A percentile compares a stretch with the other conserved stretches of the same genome.
Evolutionary conservation across 2,797 vertebrate genomes (phyloP).

Genomic region (Muscicapa striata): DNA sequence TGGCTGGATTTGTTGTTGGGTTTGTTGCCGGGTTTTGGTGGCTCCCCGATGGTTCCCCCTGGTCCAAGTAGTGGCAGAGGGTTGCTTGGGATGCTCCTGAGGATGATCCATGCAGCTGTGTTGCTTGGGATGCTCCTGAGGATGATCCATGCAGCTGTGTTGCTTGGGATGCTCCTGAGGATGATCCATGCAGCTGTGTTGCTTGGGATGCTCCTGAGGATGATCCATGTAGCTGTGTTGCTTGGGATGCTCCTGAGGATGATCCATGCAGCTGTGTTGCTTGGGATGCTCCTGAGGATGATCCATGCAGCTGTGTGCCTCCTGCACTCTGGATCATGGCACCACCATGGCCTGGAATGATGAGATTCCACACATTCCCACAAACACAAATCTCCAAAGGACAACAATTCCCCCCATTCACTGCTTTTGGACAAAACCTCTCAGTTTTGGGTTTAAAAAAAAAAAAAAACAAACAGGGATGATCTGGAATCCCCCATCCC

Average conservation of each 20-base stretch:
- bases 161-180: not conserved
- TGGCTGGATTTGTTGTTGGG: accelerated
- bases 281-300: not conserved
- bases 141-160: accelerated
- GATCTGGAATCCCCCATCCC: not conserved
- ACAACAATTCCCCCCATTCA: accelerated
- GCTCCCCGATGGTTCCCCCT: accelerated
- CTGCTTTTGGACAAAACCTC: accelerated
- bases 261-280: not conserved
- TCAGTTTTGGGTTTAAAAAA: not conserved
- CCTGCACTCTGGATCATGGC: accelerated
- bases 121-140: not conserved
- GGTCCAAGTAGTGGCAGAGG: accelerated
- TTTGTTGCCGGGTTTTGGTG: accelerated
- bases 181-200: not conserved
- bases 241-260: not conserved
- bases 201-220: not conserved
- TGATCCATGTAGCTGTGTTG: accelerated
- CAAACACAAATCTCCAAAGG: not conserved
- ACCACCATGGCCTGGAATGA: not conserved
- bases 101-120: not conserved
- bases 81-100: not conserved
- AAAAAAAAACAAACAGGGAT: not conserved
- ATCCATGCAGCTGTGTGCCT: accelerated
- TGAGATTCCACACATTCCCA: not conserved